These are phyloP conservation scores for Conus canariensis DNA, from an alignment of 2,888 invertebrate genomes.

Conservation along the genomic window DNA sequence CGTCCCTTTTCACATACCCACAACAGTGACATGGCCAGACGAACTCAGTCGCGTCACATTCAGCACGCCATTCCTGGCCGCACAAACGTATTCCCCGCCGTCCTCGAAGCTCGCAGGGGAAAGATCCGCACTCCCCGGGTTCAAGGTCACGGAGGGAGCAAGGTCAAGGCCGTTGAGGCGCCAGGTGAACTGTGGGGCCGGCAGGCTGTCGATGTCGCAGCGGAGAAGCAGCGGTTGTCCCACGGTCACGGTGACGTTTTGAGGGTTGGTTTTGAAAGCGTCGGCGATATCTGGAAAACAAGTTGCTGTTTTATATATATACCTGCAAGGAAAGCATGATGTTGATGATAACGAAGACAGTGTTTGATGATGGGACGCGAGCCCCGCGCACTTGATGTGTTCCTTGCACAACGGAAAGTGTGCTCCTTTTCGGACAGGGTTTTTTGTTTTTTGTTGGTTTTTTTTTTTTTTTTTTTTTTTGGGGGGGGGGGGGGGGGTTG, in stretches of 20 bases:
- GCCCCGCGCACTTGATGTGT: too few species aligned
- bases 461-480: too few species aligned
- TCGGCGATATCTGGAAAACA: neutral
- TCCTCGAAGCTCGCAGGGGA: neutral
- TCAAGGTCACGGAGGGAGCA: constrained; percentile 6
- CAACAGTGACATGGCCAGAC: neutral
- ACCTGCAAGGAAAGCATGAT: too few species aligned
- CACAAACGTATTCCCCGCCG: neutral
- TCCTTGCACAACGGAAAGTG: too few species aligned
- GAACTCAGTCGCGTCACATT: neutral
- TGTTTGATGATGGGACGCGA: too few species aligned
- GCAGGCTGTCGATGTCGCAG: constrained; percentile 19
- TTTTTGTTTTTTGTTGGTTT: too few species aligned
- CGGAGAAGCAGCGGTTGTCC: neutral
- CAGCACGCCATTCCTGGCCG: neutral
- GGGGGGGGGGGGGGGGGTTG: too few species aligned
- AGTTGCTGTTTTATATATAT: too few species aligned
- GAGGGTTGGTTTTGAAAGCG: neutral
- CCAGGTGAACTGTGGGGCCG: constrained; percentile 13
- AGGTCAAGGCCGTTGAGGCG: constrained; percentile 12
- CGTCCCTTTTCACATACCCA: neutral
- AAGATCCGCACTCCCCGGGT: neutral
- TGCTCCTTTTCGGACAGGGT: too few species aligned
- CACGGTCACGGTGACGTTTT: neutral
- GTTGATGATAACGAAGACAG: too few species aligned